Percentiles rank a stretch among this genome's conserved stretches.
Evolutionary conservation across 1,140 invertebrate species (phyloP).

Genomic region (Centruroides sculpturatus): DNA sequence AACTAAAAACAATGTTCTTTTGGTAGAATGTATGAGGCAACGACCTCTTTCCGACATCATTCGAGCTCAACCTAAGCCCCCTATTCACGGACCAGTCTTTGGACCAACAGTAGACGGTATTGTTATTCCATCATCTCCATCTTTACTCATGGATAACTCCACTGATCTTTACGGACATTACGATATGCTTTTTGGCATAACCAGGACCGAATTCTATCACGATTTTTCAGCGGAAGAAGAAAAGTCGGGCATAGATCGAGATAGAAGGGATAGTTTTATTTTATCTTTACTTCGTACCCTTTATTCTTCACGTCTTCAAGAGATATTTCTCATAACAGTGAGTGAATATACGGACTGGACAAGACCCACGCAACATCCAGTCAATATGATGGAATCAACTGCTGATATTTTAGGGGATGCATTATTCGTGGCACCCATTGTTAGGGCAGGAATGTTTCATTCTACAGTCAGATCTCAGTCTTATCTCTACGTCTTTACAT

Average conservation of each 20-base stretch:
- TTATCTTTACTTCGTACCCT: constrained; percentile 72
- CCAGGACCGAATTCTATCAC: constrained; percentile 28
- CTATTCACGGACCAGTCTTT: constrained; percentile 72
- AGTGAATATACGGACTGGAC: constrained; percentile 98
- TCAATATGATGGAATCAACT: constrained; percentile 65
- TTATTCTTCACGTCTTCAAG: constrained; percentile 66
- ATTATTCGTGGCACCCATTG: constrained; percentile 64
- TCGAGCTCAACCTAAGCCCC: constrained; percentile 48
- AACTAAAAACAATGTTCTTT: constrained; percentile 21
- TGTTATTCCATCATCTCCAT: constrained; percentile 26
- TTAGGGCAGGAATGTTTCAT: constrained; percentile 74
- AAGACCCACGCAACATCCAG: constrained; percentile 75
- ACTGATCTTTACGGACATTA: constrained; percentile 59
- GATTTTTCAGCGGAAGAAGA: constrained; percentile 77
- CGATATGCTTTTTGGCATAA: constrained; percentile 84
- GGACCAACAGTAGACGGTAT: constrained; percentile 70
- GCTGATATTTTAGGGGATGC: constrained; percentile 17
- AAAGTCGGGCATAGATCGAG: constrained; percentile 81
- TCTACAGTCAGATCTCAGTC: constrained; percentile 52
- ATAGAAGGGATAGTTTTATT: constrained; percentile 75
- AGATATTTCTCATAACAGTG: constrained; percentile 91
- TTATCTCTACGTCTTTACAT: constrained; percentile 77
- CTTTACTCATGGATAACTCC: constrained; percentile 24
- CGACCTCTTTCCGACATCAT: constrained; percentile 42
- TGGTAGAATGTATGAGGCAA: constrained; percentile 32